Conservation (phyloP, 2,113 vertebrate species). For the Malurus cyaneus region DNA sequence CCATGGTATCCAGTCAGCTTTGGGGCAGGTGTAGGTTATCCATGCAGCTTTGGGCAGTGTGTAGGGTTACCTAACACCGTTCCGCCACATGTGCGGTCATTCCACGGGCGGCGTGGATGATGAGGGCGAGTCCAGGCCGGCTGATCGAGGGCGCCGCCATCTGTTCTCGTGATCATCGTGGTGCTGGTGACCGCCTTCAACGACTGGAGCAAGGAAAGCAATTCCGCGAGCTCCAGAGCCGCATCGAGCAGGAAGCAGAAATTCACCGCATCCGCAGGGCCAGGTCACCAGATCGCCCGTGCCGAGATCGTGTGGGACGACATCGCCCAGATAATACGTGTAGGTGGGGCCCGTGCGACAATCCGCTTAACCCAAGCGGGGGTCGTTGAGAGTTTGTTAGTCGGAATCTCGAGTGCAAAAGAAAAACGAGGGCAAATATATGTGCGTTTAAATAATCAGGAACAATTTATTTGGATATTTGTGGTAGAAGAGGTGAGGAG, state of each 20-base stretch:
- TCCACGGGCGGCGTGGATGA: constrained; percentile 73
- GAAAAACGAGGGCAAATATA: too few relatives aligned
- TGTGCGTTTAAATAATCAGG: too few relatives aligned
- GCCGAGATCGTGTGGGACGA: constrained; percentile 94
- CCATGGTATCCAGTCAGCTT: too few relatives aligned
- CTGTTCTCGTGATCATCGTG: constrained; percentile 95
- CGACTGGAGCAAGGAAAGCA: constrained; percentile 99
- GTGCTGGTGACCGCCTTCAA: constrained; percentile 97
- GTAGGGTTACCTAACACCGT: constrained; percentile 44
- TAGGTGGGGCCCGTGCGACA: constrained; percentile 41
- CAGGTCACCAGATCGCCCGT: constrained; percentile 96
- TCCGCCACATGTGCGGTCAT: constrained; percentile 78
- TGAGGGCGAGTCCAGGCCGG: constrained; percentile 89
- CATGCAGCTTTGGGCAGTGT: constrained; percentile 1
- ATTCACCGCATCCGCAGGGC: constrained; percentile 91
- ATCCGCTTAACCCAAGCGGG: too few relatives aligned
- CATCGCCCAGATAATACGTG: constrained; percentile 97
- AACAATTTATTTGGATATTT: too few relatives aligned
- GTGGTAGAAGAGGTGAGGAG: too few relatives aligned
- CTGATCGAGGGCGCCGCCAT: constrained; percentile 97
- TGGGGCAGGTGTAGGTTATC: too few relatives aligned
- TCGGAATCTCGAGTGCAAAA: too few relatives aligned
- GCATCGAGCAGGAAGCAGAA: constrained; percentile 97
- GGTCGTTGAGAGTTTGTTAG: too few relatives aligned
- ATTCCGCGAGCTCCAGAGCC: constrained; percentile 94